Base-by-base conservation (phyloP, 2,888 invertebrate genomes). In the Bruchidius siliquastri region DNA sequence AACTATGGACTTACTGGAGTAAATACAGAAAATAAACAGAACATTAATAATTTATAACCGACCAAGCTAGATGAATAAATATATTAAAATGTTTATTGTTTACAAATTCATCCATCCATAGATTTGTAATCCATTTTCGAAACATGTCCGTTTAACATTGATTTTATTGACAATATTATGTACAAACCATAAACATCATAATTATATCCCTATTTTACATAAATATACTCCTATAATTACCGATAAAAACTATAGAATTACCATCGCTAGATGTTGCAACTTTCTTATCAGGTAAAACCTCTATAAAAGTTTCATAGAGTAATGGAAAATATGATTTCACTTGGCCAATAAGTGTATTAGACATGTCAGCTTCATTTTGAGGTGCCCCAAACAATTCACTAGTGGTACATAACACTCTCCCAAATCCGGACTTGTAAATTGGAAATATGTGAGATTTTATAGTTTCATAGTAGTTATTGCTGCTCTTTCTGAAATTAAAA, bases 261-360 rank as follows among this genome's bases (percentile, higher is more conserved):
- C 77, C 77, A 70, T 74, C 68, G 18, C 72, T n/a, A 26, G 69
- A 30, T 71, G 77, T 78, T 67, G 71, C 70, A 49, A 71, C 72
- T 72, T 79, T 76, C 71, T 79, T 79, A 75, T 83, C 82, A 0
- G 94, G 92, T 71, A 90, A 88, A 20, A 92, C 92, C 88, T 96
- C 96, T 22, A 94, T 85, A 95, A 96, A 96, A 71, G 93, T 93
- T 84, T 96, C 95, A 83, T 93, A 90, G 73, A 96, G 88, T 22
- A 96, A 86, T 0, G 96, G 94, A 86, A 96, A 88, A 70, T 96
- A 86, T 66, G 90, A 90, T 75, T 90, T 88, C 32, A 92, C 88
- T 83, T 94, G 93, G 71, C 88, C 88, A 73, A 89, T 87, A 74
- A 94, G 88, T 77, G 22, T 72, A 22, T 74, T 73, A 20, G 49